Conservation (phyloP, 2,888 invertebrate species). For the Cecidostiba fungosa region DNA sequence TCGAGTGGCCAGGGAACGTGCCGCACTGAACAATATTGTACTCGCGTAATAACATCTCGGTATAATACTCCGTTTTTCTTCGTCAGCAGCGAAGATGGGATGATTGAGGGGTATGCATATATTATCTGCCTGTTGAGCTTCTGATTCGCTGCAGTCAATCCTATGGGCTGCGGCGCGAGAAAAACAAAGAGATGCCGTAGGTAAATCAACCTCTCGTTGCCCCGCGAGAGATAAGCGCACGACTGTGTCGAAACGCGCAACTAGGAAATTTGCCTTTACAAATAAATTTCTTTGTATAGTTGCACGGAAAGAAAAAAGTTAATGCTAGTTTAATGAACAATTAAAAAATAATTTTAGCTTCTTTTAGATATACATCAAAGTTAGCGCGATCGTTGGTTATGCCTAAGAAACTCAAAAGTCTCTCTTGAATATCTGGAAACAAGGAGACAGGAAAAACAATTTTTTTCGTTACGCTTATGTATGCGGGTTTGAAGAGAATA, state of each 20-base stretch:
- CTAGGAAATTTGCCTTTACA: constrained; percentile 47
- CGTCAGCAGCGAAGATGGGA: constrained; percentile 21
- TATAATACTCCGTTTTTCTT: constrained; percentile 33
- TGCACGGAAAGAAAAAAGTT: constrained; percentile 16
- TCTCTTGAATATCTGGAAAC: too few relatives aligned
- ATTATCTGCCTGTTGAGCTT: constrained; percentile 47
- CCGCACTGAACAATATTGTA: constrained; percentile 14
- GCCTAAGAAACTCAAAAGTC: too few relatives aligned
- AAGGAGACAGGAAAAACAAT: too few relatives aligned
- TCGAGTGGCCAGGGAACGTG: constrained; percentile 21
- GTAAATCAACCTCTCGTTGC: constrained; percentile 45
- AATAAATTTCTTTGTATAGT: constrained; percentile 46
- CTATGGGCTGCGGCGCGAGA: constrained; percentile 20
- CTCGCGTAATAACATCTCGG: constrained; percentile 48
- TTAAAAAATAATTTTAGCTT: not conserved
- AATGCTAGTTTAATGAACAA: not conserved
- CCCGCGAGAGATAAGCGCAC: constrained; percentile 17
- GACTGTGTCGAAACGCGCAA: constrained; percentile 41
- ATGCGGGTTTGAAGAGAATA: not conserved
- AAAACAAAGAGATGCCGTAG: constrained; percentile 50
- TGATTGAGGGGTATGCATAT: constrained; percentile 41
- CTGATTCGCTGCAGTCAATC: constrained; percentile 47
- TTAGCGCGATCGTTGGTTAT: not conserved
- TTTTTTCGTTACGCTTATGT: not conserved
- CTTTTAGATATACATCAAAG: not conserved